A percentile compares a stretch with the other conserved stretches of the same genome.
Evolutionary conservation across 2,888 invertebrate genomes (phyloP).

Genomic region (Hemaris fuciformis): DNA sequence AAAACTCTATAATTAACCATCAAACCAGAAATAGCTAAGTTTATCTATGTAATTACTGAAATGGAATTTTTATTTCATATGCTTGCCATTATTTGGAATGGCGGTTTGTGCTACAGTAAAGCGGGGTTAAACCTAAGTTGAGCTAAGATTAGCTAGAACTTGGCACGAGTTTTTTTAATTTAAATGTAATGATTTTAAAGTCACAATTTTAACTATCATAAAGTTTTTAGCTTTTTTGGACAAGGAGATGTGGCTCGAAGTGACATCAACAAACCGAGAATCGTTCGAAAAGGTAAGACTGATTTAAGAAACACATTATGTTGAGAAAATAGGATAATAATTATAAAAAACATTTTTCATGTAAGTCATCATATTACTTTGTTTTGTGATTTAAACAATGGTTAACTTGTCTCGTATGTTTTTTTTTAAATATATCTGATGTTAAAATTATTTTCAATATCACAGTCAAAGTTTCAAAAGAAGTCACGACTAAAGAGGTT

Average conservation of each 20-base stretch:
- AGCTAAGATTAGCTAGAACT: background rate
- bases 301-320: background rate
- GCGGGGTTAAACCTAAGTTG: no score
- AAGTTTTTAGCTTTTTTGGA: slow-evolving; percentile 1
- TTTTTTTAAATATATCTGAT: no score
- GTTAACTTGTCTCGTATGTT: no score
- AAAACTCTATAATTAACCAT: no score
- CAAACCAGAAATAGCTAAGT: no score
- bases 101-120: no score
- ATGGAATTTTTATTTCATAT: no score
- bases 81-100: no score
- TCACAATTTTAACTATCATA: background rate
- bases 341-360: no score
- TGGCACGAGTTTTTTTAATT: background rate
- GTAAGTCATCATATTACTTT: no score
- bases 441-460: background rate
- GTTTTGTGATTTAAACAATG: no score
- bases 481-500: background rate
- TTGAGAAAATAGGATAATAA: background rate
- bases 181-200: background rate
- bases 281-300: background rate
- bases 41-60: no score
- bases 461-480: background rate
- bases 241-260: slow-evolving; percentile 1
- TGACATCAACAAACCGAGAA: background rate